Base-by-base conservation (phyloP, 2,797 vertebrate species). In the Nannoperca australis region DNA sequence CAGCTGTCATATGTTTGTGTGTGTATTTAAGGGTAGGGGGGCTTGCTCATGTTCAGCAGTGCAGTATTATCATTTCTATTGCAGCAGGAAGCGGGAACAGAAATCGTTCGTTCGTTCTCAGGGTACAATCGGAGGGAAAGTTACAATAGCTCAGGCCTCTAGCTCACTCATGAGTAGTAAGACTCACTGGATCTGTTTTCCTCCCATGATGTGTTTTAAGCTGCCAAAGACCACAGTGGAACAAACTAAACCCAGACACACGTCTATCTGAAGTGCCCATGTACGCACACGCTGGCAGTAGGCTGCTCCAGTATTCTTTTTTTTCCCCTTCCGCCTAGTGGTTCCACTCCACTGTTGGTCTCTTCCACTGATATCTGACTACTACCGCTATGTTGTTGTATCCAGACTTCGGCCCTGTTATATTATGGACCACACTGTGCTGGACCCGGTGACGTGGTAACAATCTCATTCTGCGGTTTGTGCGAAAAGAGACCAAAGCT, bases 151-250 rank as follows among this genome's bases (percentile, higher is more conserved):
- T 95, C 95, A 94, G 95, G 92, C 93, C 82, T 92, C 85, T 79
- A 76, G 88, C 82, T 88, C 61, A 30, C 65, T 77, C 62, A 9
- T 45, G 73, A 82, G 70, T 72, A 61, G 36, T 61, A 70, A 66
- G 85, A 90, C 96, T 97, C 96, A 97, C 96, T 96, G 96, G 97
- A 97, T 96, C 96, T 81, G 96, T 95, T 92, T 76, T 91, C 81
- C 95, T 97, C 95, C 96, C 95, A 96, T 94, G 94, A 95, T 95
- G 91, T 95, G 93, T 96, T 88, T 38, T 95, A 95, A 96, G 96
- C 97, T 98, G 97, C 97, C 97, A 98, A 98, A 99, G 97, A 98
- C 86, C 87, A 92, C 82, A 87, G 92, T 88, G 88, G 88, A 89
- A 83, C 82, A 77, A 90, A 87, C 58, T 58, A 51, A 85, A 83